Evolutionary conservation across 2,888 invertebrate genomes (phyloP), one percentile per base, ranked within the genome.

Genomic region (Leucophora obtusa): DNA sequence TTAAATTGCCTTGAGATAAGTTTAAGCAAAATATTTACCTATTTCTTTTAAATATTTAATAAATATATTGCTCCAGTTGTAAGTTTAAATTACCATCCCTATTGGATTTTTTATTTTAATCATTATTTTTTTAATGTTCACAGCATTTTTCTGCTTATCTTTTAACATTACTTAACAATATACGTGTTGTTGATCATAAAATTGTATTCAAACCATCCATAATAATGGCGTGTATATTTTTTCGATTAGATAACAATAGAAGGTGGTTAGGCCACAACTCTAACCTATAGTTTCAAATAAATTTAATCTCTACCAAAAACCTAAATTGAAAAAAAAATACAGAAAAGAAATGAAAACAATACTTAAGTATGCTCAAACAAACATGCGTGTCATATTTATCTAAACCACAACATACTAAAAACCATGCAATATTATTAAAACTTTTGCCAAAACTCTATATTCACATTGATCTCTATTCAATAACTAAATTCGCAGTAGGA

Each of bases 221-320:
- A 38, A 38, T 38, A 38, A 10, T 38, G 4, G 28, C 28, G 11
- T 11, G 38, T 38, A 38, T 38, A 38, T 38, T 66, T 62, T 63
- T 43, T 60, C 50, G 71, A 80, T 80, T 80, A 80, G 76, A 80
- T 80, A 80, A 80, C 80, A 80, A 72, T 76, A 62, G 80, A 79
- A 70, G 79, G 79, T 51, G 72, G 72, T 75, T 68, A 9, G 69
- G 65, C 59, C 33, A 60, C 50, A 74, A 81, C 47, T 60, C 15
- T 43, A 66, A 70, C 60, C 65, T 38, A 15, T 58, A 69, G 38
- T 18, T 28, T 6, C 51, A 58, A 24, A 15, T 14, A 56, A 56
- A 43, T 63, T 24, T 53, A 35, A 69, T 47, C 38, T 51, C 24
- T 47, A 21, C 28, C 43, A 56, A 33, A 63, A 35, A 38, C 43